phyloP scores from a whole-genome alignment of 2,888 invertebrate genomes.

The Hyppa rectilinea region DNA sequence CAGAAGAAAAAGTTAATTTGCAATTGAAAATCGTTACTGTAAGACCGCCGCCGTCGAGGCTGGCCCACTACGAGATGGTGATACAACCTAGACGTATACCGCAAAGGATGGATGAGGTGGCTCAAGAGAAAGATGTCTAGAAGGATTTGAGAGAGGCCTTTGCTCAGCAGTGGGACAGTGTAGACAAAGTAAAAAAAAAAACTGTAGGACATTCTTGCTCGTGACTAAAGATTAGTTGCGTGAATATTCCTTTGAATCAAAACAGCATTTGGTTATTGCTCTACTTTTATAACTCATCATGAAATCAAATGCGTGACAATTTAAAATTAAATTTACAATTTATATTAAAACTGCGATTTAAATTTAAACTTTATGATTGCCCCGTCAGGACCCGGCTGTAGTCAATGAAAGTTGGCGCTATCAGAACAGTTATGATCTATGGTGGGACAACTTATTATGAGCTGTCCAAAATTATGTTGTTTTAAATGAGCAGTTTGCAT shows the following conservation, averaged over 20 bases:
- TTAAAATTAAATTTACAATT: slow-evolving; percentile 52
- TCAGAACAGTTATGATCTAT: slow-evolving; percentile 52
- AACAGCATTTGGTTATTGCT: not conserved
- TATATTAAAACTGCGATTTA: slow-evolving; percentile 56
- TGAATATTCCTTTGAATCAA: not conserved
- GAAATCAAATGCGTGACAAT: slow-evolving; percentile 29
- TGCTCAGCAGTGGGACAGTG: no score
- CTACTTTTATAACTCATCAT: not conserved
- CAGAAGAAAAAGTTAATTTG: no score
- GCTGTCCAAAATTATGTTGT: slow-evolving; percentile 44
- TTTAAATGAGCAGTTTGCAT: slow-evolving; percentile 46
- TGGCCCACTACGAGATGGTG: no score
- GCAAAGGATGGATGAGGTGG: no score
- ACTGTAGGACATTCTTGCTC: no score
- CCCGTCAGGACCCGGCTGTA: slow-evolving; percentile 37
- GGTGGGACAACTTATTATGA: slow-evolving; percentile 56
- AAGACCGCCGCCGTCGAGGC: no score
- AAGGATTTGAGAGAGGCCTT: no score
- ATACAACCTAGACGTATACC: no score
- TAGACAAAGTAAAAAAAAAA: no score
- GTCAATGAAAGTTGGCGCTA: slow-evolving; percentile 55
- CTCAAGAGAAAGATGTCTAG: no score
- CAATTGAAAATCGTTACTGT: no score
- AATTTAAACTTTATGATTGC: slow-evolving; percentile 63
- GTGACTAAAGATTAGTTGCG: no score